Base-by-base conservation (phyloP, 2,888 invertebrate genomes). In the Catocala nupta region DNA sequence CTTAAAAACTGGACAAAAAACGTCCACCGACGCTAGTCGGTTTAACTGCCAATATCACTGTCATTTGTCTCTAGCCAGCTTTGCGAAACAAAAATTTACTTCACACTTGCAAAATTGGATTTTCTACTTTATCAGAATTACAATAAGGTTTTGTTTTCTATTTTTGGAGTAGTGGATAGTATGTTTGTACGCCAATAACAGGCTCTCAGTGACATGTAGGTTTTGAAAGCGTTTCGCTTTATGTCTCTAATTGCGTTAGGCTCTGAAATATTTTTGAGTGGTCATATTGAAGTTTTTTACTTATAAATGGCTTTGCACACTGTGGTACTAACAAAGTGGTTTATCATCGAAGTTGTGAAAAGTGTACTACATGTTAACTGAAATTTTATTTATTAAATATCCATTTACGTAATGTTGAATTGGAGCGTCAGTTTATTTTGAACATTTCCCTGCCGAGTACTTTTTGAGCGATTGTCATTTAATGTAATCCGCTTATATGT, bases 41-140 rank as follows among this genome's bases (percentile, higher is more conserved):
- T 86, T 85, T 84, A 88, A 87, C 88, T 88, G 84, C 87, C 88
- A 89, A 89, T 88, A 89, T 87, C 88, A 83, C 81, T 83, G 87
- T 84, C 86, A 86, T 89, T 88, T 89, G 89, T 89, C 87, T 86
- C 82, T 77, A 76, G 77, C 78, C 81, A 80, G 85, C 82, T 84
- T 82, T 83, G 74, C 79, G 73, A 76, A 71, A 78, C 82, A 81
- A 82, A 76, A 71, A 71, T 66, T 65, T 61, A 75, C 69, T 74
- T 60, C 65, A 64, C 74, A 63, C 60, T 39, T 45, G 12, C 34
- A n/a, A 72, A 78, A 69, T 55, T 54, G 52, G 45, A 76, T 61
- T 66, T n/a, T 73, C 25, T 64, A 68, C 75, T 68, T 57, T 83
- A 76, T n/a, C 6, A 6, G 47, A 7, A 51, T 12, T 10, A 64